Evolutionary conservation across 2,888 invertebrate species (phyloP).

Genomic region (Tubiluchus corallicola): DNA sequence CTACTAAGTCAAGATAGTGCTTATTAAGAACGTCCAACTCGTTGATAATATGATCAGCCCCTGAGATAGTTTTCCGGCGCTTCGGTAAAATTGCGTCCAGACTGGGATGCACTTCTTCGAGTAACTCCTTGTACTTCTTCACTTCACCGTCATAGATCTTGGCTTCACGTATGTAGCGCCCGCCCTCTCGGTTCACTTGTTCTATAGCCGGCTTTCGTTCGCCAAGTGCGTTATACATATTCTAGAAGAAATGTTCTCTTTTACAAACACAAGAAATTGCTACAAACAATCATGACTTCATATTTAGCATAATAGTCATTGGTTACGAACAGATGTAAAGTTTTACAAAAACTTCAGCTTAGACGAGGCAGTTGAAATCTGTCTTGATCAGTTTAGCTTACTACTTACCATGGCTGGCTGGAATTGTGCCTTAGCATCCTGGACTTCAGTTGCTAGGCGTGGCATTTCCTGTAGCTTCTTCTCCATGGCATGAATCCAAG

Average conservation of each 20-base stretch:
- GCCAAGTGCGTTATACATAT: constrained; percentile 72
- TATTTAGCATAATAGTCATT: no score
- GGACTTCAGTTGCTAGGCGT: constrained; percentile 36
- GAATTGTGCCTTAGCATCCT: constrained; percentile 47
- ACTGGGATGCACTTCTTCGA: constrained; percentile 61
- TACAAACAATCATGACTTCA: no score
- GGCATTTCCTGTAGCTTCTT: constrained; percentile 19
- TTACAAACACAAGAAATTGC: no score
- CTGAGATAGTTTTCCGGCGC: constrained; percentile 22
- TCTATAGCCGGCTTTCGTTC: constrained; percentile 87
- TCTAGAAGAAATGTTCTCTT: no score
- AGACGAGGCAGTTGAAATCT: no score
- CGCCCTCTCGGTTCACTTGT: constrained; percentile 82
- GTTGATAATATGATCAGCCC: constrained; percentile 53
- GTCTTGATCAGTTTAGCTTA: no score
- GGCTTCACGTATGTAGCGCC: constrained; percentile 85
- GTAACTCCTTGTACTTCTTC: no score
- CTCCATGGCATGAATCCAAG: constrained; percentile 53
- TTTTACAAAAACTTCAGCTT: no score
- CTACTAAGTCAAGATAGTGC: constrained; percentile 42
- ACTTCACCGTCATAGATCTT: no score
- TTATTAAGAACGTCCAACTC: constrained; percentile 64
- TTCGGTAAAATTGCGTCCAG: constrained; percentile 39
- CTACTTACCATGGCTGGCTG: constrained; percentile 57
- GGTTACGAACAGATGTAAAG: no score